These are phyloP conservation scores for Macrosteles quadrilineatus DNA, from an alignment of 1,140 invertebrate species.

Conservation along the genomic window DNA sequence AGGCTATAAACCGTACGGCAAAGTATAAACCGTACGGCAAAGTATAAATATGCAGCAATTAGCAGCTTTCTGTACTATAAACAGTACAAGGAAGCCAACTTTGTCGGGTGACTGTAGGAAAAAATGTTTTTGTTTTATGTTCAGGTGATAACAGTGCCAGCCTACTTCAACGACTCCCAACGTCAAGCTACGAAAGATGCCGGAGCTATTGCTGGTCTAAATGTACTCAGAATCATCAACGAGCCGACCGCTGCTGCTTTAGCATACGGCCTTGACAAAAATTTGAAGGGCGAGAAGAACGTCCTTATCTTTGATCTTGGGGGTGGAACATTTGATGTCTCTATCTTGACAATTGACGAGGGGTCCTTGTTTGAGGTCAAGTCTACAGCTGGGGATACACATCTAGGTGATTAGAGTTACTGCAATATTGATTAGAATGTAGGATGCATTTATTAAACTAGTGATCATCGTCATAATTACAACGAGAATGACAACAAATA, in stretches of 20 bases:
- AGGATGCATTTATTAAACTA: too few species aligned
- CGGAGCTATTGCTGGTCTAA: constrained; percentile 71
- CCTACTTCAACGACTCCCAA: constrained; percentile 72
- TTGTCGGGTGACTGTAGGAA: too few species aligned
- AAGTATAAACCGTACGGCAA: too few species aligned
- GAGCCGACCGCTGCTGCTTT: constrained; percentile 91
- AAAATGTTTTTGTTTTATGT: too few species aligned
- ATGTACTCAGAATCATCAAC: constrained; percentile 84
- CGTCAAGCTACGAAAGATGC: constrained; percentile 74
- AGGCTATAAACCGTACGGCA: too few species aligned
- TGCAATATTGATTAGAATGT: constrained; percentile 90
- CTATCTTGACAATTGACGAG: constrained; percentile 78
- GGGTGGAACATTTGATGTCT: constrained; percentile 70
- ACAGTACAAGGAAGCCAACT: too few species aligned
- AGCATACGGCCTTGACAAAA: constrained; percentile 83
- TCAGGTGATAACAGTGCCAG: constrained; percentile 67
- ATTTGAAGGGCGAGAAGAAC: constrained; percentile 73
- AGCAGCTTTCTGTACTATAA: too few species aligned
- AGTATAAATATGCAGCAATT: too few species aligned
- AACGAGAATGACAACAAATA: too few species aligned
- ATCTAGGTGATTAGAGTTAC: constrained; percentile 64
- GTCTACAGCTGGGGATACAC: constrained; percentile 75
- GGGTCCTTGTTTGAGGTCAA: constrained; percentile 75
- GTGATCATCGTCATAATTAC: too few species aligned
- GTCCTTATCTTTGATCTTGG: constrained; percentile 72